Percentiles rank a stretch among this genome's conserved stretches.
phyloP scores from a whole-genome alignment of 2,888 invertebrate species.

The Drosophila setosimentum region DNA sequence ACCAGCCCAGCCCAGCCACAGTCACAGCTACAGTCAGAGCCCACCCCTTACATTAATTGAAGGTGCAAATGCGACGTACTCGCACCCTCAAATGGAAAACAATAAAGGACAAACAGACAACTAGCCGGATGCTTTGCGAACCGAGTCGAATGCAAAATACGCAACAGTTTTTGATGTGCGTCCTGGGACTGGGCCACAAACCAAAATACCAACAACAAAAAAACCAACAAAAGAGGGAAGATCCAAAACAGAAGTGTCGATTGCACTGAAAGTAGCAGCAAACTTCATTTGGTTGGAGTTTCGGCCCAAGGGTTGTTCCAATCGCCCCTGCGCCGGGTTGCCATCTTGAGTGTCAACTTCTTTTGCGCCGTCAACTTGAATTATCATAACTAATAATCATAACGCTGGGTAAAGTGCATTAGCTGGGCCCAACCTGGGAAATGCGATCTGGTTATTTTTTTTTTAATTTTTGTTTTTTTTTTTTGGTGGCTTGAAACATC shows the following conservation, averaged over 20 bases:
- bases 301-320: constrained; percentile 57
- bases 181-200: constrained; percentile 55
- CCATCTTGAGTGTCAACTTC: constrained; percentile 69
- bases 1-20: background rate
- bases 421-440: constrained; percentile 32
- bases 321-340: constrained; percentile 20
- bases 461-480: constrained; percentile 36
- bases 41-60: constrained; percentile 70
- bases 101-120: constrained; percentile 61
- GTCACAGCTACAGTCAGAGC: constrained; percentile 6
- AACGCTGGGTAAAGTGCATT: constrained; percentile 67
- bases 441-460: constrained; percentile 49
- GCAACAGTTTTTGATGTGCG: constrained; percentile 80
- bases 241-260: constrained; percentile 52
- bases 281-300: constrained; percentile 48
- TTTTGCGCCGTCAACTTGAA: constrained; percentile 73
- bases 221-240: background rate
- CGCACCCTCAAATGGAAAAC: constrained; percentile 76
- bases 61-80: constrained; percentile 79
- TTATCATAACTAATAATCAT: constrained; percentile 81
- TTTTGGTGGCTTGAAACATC: constrained; percentile 32
- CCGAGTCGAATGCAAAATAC: constrained; percentile 72
- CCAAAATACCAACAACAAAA: background rate
- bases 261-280: constrained; percentile 58
- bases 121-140: constrained; percentile 48